These are phyloP conservation scores for Hemicrepidius hirtus DNA, from an alignment of 2,888 invertebrate species.

Conservation along the genomic window DNA sequence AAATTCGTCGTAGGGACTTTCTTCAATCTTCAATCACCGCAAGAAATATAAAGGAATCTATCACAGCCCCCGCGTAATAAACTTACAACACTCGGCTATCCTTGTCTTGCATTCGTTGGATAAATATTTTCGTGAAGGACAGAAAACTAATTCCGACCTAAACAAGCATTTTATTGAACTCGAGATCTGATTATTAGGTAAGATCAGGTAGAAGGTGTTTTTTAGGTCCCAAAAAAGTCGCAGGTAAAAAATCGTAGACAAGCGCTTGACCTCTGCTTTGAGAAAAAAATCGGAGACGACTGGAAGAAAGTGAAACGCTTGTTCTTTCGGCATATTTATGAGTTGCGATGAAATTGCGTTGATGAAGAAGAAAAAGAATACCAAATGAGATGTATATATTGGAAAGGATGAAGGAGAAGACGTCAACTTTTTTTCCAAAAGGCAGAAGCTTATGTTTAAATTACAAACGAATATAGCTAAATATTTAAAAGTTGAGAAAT, in stretches of 20 bases:
- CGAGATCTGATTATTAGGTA: conserved; percentile 64
- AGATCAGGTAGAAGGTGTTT: conserved; percentile 64
- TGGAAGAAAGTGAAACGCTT: conserved; percentile 48
- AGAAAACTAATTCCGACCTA: conserved; percentile 27
- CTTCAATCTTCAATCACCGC: conserved; percentile 60
- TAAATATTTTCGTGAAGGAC: conserved; percentile 3
- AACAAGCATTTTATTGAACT: conserved; percentile 56
- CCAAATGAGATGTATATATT: conserved; percentile 11
- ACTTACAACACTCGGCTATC: conserved; percentile 15
- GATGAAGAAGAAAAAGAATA: conserved; percentile 18
- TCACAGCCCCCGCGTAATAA: conserved; percentile 31
- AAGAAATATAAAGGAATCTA: conserved; percentile 51
- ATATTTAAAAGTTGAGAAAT: background rate
- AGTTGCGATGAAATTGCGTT: conserved; percentile 16
- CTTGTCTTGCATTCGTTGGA: conserved; percentile 6
- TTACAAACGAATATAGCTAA: background rate
- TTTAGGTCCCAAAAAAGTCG: conserved; percentile 55
- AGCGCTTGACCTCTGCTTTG: conserved; percentile 50
- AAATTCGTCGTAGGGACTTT: conserved; percentile 48
- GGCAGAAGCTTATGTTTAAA: background rate
- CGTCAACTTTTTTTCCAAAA: background rate
- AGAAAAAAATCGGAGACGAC: conserved; percentile 46
- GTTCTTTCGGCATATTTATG: conserved; percentile 16
- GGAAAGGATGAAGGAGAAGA: background rate
- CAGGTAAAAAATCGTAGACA: conserved; percentile 62